Percentiles rank a stretch among this genome's conserved stretches.
These are phyloP conservation scores for Coecobrya sp. DNA, from an alignment of 2,888 invertebrate species.

Conservation along the genomic window DNA sequence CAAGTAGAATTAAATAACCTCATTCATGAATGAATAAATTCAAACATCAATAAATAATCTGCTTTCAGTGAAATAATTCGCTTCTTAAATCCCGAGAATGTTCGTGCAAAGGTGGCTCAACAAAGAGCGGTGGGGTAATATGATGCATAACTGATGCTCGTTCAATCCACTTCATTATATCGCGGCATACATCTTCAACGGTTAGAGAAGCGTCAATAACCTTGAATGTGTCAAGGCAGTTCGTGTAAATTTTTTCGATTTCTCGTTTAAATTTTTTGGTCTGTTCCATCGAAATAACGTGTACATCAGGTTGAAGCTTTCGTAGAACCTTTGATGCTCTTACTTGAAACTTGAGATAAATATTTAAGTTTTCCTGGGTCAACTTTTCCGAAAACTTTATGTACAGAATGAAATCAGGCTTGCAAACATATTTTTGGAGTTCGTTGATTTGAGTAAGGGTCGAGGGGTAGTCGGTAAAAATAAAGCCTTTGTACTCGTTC, in stretches of 20 bases:
- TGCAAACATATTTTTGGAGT: conserved; percentile 52
- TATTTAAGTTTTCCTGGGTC: conserved; percentile 55
- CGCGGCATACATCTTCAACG: conserved; percentile 45
- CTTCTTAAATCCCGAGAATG: not conserved
- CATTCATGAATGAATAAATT: no score
- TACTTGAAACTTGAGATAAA: conserved; percentile 70
- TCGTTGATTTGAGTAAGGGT: conserved; percentile 51
- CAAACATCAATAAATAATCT: not conserved
- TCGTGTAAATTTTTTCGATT: conserved; percentile 23
- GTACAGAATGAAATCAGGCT: conserved; percentile 71
- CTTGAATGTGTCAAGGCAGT: conserved; percentile 45
- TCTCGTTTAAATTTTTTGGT: conserved; percentile 66
- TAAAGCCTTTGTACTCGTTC: conserved; percentile 62
- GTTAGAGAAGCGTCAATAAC: conserved; percentile 38
- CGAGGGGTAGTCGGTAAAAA: conserved; percentile 68
- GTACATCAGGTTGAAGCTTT: conserved; percentile 50
- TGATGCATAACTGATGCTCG: conserved; percentile 66
- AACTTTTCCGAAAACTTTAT: conserved; percentile 67
- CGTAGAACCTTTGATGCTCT: conserved; percentile 66
- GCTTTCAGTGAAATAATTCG: not conserved
- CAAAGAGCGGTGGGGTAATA: conserved; percentile 68
- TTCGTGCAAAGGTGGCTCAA: conserved; percentile 36
- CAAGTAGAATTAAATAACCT: no score
- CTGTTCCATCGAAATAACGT: conserved; percentile 44
- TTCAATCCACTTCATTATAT: conserved; percentile 80